Evolutionary conservation across 2,113 vertebrate genomes (phyloP), one percentile per base, ranked within the genome.

Genomic region (Rhodinocichla rosea): DNA sequence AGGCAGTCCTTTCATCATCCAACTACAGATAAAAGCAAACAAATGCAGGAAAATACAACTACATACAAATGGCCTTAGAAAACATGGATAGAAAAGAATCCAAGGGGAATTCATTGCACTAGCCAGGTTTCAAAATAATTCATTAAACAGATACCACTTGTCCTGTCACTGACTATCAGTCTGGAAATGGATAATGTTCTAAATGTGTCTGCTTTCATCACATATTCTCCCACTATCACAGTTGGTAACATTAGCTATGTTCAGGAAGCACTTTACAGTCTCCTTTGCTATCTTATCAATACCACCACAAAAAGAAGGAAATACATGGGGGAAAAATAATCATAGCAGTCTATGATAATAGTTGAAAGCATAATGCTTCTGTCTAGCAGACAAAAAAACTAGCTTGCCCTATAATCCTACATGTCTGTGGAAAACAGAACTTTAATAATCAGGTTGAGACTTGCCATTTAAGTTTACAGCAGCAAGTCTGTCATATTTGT

Each of bases 361-460:
- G 69, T 84, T 93, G 90, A 95, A 97, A 97, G 83, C 88, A 89
- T 85, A 87, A 93, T 84, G 64, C 42, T 85, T 94, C 83, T 95
- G 75, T 92, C 83, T 89, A 89, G 83, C 92, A 95, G 83, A 92
- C 30, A 82, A 94, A 76, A 73, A 68, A 33, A 49, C 7, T 79
- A 40, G 22, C n/a, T 95, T 94, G 84, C 76, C 63, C 89, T 93
- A 45, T 83, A 87, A 94, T 91, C 83, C 60, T 60, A 60, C 64
- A 83, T 22, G 55, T 83, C 65, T 95, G 69, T 53, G 40, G 87
- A 90, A 97, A 92, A 63, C 69, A 94, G 92, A 96, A 92, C 67
- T 96, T 95, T 93, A 96, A 97, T 97, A 95, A 95, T 77, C 95
- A 96, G 86, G 83, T 84, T 97, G 97, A 95, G 94, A 91, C 35